Evolutionary conservation across 1,140 invertebrate genomes (phyloP).

Genomic region (Micrasema longulum): DNA sequence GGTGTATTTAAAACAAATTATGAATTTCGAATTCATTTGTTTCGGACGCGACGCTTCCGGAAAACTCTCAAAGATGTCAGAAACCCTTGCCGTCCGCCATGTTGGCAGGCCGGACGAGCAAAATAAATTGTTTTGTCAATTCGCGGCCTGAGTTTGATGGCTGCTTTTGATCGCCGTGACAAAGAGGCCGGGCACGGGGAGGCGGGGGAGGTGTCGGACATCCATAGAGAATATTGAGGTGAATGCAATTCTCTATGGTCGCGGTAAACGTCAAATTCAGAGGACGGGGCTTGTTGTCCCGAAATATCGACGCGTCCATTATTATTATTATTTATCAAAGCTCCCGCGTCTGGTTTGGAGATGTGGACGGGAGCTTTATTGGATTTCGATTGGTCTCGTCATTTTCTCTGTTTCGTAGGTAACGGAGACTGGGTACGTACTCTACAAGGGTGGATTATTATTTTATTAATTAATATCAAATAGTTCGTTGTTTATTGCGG

Average conservation of each 20-base stretch:
- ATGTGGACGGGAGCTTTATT: conserved; percentile 20
- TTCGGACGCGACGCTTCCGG: conserved; percentile 26
- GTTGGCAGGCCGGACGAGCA: conserved; percentile 27
- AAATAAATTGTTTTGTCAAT: conserved; percentile 54
- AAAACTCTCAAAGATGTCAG: conserved; percentile 36
- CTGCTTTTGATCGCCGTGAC: conserved; percentile 52
- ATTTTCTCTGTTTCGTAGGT: no score
- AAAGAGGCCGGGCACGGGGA: conserved; percentile 30
- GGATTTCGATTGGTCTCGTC: no score
- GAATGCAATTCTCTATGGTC: conserved; percentile 10
- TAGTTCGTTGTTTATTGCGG: no score
- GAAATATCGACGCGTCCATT: conserved; percentile 26
- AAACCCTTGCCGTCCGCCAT: neutral
- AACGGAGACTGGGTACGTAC: no score
- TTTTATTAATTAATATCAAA: no score
- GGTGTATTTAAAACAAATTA: no score
- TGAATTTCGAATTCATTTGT: no score
- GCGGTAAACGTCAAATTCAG: conserved; percentile 1
- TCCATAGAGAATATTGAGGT: neutral
- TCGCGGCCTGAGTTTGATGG: conserved; percentile 51
- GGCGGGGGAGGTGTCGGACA: conserved; percentile 8
- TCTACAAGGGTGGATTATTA: no score
- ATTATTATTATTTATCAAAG: conserved; percentile 32
- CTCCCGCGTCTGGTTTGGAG: conserved; percentile 9
- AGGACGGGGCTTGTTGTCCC: conserved; percentile 14